These are phyloP conservation scores for Stomatorhinus walkeri DNA, from an alignment of 2,797 vertebrate genomes.

Conservation along the genomic window DNA sequence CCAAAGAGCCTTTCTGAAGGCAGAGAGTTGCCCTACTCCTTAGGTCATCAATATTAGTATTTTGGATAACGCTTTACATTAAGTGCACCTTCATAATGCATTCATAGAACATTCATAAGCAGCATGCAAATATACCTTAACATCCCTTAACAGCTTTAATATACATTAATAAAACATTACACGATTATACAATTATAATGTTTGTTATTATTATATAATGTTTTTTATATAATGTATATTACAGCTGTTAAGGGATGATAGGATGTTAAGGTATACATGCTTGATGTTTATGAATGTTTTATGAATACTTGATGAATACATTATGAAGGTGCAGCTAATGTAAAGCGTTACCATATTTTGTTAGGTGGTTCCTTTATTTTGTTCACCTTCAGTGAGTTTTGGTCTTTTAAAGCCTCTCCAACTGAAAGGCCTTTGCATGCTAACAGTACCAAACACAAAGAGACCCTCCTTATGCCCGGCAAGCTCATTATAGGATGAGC, in stretches of 20 bases:
- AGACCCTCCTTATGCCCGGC: not conserved
- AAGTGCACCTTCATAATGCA: too few relatives aligned
- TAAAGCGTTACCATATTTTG: not conserved
- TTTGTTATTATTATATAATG: not conserved
- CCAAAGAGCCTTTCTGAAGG: not conserved
- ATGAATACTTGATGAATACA: too few relatives aligned
- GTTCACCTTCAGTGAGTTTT: not conserved
- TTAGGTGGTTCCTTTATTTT: not conserved
- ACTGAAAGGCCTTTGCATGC: not conserved
- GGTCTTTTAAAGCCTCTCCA: not conserved
- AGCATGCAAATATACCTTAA: too few relatives aligned
- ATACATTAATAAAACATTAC: too few relatives aligned
- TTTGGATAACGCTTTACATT: too few relatives aligned
- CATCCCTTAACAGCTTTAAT: too few relatives aligned
- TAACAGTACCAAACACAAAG: not conserved
- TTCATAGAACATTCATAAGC: too few relatives aligned
- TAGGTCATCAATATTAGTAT: not conserved
- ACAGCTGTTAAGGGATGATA: not conserved
- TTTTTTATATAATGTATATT: not conserved
- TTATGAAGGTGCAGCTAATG: not conserved
- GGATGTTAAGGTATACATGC: not conserved
- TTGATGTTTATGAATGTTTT: not conserved
- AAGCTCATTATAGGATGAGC: not conserved
- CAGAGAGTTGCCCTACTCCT: not conserved
- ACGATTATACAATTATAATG: not conserved